A percentile compares a stretch with the other conserved stretches of the same genome.
phyloP scores from a whole-genome alignment of 2,113 vertebrate species.

The Setophaga kirtlandii region DNA sequence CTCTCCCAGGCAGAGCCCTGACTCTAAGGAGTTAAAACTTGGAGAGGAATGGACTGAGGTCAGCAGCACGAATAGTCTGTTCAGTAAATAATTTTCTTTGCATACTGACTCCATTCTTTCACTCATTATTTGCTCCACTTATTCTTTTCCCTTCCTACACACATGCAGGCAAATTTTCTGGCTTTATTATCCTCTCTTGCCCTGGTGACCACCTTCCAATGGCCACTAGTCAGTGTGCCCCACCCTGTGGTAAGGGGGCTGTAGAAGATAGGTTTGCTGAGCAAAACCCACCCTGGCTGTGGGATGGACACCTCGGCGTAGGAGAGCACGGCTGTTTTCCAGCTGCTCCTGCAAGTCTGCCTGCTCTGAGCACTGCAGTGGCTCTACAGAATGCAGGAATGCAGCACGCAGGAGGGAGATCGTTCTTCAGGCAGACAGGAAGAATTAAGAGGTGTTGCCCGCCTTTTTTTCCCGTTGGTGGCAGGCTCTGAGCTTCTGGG shows the following conservation, averaged over 20 bases:
- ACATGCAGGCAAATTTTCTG: neutral
- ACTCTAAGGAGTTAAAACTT: conserved; percentile 4
- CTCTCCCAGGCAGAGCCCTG: neutral
- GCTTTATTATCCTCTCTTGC: neutral
- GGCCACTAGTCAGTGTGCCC: neutral
- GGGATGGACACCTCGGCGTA: neutral
- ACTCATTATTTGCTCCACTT: conserved; percentile 53
- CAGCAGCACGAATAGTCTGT: neutral
- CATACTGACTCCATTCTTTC: conserved; percentile 36
- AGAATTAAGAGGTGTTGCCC: neutral
- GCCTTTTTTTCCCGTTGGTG: neutral
- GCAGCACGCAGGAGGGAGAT: neutral
- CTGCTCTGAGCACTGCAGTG: conserved; percentile 41
- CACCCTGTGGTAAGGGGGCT: neutral
- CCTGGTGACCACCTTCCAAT: neutral
- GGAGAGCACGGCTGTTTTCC: neutral
- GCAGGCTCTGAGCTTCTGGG: neutral
- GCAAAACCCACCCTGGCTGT: neutral
- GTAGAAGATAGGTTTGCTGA: neutral
- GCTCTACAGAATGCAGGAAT: conserved; percentile 10
- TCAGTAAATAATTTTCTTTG: conserved; percentile 49
- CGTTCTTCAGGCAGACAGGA: neutral
- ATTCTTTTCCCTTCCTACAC: conserved; percentile 25
- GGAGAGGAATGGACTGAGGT: conserved; percentile 40
- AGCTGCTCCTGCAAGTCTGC: neutral